phyloP scores from a whole-genome alignment of 2,113 vertebrate genomes.

The Phyllostomus discolor region DNA sequence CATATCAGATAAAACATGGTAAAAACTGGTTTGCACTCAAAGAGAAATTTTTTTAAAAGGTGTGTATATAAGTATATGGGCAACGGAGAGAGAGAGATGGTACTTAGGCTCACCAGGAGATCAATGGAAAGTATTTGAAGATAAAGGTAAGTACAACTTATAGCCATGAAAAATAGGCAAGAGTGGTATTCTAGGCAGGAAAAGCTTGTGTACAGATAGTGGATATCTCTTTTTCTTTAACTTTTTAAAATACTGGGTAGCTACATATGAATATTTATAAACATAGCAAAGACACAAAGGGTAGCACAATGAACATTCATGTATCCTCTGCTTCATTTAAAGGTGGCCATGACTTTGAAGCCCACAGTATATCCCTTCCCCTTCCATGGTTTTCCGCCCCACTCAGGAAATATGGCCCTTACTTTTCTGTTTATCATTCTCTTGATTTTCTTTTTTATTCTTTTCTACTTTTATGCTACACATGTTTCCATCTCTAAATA shows the following conservation, averaged over 20 bases:
- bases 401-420: neutral
- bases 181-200: neutral
- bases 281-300: neutral
- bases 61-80: neutral
- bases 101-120: neutral
- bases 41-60: neutral
- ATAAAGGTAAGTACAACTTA: neutral
- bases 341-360: neutral
- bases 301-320: neutral
- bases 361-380: neutral
- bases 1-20: neutral
- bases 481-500: neutral
- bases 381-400: neutral
- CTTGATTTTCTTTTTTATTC: neutral
- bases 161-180: neutral
- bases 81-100: too few species aligned
- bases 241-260: neutral
- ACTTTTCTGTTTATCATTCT: neutral
- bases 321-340: neutral
- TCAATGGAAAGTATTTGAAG: neutral
- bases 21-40: neutral
- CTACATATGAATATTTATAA: neutral
- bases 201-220: neutral
- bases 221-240: neutral
- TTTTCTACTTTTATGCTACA: neutral